Conservation (phyloP, 2,113 vertebrate species). For the Phrynosoma platyrhinos region DNA sequence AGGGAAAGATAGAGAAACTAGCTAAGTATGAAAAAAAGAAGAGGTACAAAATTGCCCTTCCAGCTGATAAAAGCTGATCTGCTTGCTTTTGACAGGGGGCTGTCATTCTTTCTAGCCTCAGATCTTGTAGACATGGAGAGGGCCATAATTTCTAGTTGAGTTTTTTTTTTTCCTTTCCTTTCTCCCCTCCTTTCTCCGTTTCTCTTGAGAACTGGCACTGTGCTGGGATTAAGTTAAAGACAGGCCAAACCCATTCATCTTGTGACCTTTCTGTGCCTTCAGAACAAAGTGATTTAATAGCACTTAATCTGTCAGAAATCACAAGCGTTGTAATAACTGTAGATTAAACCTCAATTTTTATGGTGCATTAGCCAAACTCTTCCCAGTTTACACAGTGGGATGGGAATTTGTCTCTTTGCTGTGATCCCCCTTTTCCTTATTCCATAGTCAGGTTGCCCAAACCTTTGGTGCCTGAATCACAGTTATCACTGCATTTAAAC, state of each 20-base stretch:
- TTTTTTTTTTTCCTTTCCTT: slow-evolving; percentile 64
- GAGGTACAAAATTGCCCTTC: slow-evolving; percentile 73
- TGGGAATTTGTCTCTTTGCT: slow-evolving; percentile 16
- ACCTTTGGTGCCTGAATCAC: not conserved
- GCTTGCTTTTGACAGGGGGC: slow-evolving; percentile 74
- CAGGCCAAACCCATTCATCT: slow-evolving; percentile 82
- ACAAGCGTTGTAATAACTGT: slow-evolving; percentile 84
- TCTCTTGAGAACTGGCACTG: slow-evolving; percentile 55
- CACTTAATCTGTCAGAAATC: slow-evolving; percentile 86
- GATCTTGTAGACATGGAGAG: slow-evolving; percentile 79
- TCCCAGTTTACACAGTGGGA: slow-evolving; percentile 75
- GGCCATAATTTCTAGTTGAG: slow-evolving; percentile 78
- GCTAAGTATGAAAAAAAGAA: slow-evolving; percentile 5
- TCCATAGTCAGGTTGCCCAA: slow-evolving; percentile 1
- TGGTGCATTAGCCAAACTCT: slow-evolving; percentile 79
- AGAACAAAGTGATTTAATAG: slow-evolving; percentile 85
- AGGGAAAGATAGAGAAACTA: not conserved
- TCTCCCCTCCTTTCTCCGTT: slow-evolving; percentile 20
- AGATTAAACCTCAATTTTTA: slow-evolving; percentile 81
- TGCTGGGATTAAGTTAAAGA: slow-evolving; percentile 74
- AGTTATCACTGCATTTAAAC: not conserved
- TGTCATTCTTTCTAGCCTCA: slow-evolving; percentile 74
- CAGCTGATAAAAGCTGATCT: slow-evolving; percentile 78
- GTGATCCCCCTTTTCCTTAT: not conserved
- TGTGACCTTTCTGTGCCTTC: slow-evolving; percentile 83